phyloP scores from a whole-genome alignment of 2,797 vertebrate species.

The Enteromius viviparus region DNA sequence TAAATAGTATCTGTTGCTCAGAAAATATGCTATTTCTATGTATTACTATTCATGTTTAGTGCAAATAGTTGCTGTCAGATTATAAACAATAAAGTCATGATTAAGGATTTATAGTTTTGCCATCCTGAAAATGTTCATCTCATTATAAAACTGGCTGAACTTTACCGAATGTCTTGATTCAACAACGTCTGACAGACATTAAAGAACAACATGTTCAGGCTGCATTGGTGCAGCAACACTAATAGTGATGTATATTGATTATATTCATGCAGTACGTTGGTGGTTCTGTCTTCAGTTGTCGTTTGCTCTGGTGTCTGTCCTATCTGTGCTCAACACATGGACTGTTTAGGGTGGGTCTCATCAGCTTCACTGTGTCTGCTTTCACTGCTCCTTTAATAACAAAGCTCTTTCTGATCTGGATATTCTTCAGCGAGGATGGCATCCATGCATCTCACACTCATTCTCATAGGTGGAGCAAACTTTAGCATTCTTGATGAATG shows the following conservation, averaged over 20 bases:
- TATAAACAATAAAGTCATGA: background rate
- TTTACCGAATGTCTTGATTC: background rate
- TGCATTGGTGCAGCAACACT: background rate
- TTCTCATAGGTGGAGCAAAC: conserved; percentile 14
- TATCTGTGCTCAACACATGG: conserved; percentile 16
- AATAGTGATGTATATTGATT: background rate
- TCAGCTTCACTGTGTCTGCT: background rate
- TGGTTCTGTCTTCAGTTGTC: background rate
- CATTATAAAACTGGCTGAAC: background rate
- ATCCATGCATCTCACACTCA: background rate
- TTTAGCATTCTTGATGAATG: background rate
- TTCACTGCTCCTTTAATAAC: background rate
- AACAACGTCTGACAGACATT: background rate
- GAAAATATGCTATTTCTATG: too few species aligned
- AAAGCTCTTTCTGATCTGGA: background rate
- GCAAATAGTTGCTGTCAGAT: too few species aligned
- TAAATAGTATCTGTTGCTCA: too few species aligned
- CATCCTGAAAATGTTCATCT: background rate
- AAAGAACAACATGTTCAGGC: background rate
- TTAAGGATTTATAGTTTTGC: background rate
- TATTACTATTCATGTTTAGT: too few species aligned
- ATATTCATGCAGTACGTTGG: background rate
- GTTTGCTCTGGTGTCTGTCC: background rate
- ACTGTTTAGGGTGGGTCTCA: conserved; percentile 10
- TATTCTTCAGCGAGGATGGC: background rate